phyloP scores from a whole-genome alignment of 2,113 vertebrate genomes.

The Hypocryptadius cinnamomeus region DNA sequence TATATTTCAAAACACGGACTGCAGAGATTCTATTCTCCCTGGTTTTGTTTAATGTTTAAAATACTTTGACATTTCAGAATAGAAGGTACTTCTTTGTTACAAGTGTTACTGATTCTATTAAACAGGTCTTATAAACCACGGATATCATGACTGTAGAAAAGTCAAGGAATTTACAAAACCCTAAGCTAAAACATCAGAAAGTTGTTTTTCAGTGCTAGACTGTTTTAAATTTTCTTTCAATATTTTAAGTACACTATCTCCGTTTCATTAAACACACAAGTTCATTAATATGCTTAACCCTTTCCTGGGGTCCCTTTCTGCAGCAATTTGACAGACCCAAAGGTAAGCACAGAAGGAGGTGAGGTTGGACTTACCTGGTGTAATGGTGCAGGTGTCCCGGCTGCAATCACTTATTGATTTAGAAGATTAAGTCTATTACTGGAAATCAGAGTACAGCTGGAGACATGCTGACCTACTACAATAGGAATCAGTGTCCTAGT shows the following conservation, averaged over 20 bases:
- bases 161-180: not conserved
- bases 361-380: not conserved
- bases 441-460: not conserved
- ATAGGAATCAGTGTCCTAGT: not conserved
- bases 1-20: not conserved
- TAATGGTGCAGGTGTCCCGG: not conserved
- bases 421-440: slow-evolving; percentile 19
- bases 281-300: not conserved
- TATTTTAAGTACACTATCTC: not conserved
- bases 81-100: not conserved
- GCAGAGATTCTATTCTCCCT: not conserved
- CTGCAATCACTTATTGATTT: not conserved
- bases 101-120: not conserved
- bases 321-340: not conserved
- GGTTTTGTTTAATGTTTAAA: not conserved
- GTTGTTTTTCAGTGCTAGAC: not conserved
- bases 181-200: not conserved
- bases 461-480: not conserved
- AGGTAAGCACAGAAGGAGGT: not conserved
- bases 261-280: not conserved
- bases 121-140: not conserved
- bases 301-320: not conserved
- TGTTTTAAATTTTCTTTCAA: not conserved
- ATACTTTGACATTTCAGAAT: not conserved
- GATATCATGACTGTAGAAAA: not conserved